These are phyloP conservation scores for Megathymus violae DNA, from an alignment of 1,140 invertebrate genomes.

Conservation along the genomic window DNA sequence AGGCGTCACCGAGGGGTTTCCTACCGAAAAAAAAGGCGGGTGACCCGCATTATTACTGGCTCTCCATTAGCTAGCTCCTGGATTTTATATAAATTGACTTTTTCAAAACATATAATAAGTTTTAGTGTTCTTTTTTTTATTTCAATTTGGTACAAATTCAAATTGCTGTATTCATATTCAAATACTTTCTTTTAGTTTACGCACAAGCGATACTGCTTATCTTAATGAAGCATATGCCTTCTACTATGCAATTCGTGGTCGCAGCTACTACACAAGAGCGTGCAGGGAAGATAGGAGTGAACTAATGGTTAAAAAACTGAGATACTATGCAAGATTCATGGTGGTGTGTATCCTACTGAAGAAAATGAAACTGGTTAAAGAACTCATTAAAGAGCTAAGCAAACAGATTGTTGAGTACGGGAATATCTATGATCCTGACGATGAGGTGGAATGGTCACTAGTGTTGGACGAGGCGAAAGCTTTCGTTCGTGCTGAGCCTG, in stretches of 20 bases:
- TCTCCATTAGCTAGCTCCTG: no score
- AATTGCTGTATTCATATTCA: no score
- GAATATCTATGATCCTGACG: slow-evolving; percentile 96
- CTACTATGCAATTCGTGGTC: slow-evolving; percentile 96
- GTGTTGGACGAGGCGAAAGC: slow-evolving; percentile 97
- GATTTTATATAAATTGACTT: no score
- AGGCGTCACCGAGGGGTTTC: no score
- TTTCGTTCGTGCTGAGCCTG: slow-evolving; percentile 96
- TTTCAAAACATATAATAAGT: no score
- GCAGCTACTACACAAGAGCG: slow-evolving; percentile 97
- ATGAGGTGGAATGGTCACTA: slow-evolving; percentile 97
- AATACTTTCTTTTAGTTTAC: slow-evolving; percentile 88
- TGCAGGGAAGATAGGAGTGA: slow-evolving; percentile 97
- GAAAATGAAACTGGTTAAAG: slow-evolving; percentile 96
- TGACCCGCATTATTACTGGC: no score
- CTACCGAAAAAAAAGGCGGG: no score
- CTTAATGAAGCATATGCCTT: slow-evolving; percentile 98
- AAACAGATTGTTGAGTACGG: slow-evolving; percentile 97
- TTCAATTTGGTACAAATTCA: no score
- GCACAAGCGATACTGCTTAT: slow-evolving; percentile 98
- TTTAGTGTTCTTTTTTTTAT: no score
- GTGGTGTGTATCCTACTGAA: slow-evolving; percentile 97
- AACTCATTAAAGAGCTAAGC: slow-evolving; percentile 95
- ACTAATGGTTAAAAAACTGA: slow-evolving; percentile 98
- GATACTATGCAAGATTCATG: slow-evolving; percentile 98